Conservation (phyloP, 2,113 vertebrate species). For the Cynopterus brachyotis region DNA sequence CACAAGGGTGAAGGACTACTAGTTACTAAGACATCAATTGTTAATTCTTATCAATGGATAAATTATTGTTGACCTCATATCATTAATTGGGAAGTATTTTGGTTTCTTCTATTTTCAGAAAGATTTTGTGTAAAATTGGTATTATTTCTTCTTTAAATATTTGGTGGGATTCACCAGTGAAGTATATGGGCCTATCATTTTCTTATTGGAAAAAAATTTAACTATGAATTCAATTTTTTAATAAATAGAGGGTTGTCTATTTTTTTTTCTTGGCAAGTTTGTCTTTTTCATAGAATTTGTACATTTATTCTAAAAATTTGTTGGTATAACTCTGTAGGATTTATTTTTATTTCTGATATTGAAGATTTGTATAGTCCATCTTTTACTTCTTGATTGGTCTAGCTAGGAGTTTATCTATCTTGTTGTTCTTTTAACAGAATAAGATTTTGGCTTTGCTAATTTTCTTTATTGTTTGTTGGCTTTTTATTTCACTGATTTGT, state of each 20-base stretch:
- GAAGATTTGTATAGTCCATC: neutral
- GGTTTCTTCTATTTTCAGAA: neutral
- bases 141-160: neutral
- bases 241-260: neutral
- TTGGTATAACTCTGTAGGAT: neutral
- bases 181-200: neutral
- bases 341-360: neutral
- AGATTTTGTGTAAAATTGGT: neutral
- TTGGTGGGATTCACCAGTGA: neutral
- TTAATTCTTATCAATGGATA: neutral
- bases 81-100: neutral
- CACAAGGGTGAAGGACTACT: neutral
- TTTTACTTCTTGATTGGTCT: neutral
- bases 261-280: neutral
- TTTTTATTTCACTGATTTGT: neutral
- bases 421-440: neutral
- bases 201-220: neutral
- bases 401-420: neutral
- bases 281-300: neutral
- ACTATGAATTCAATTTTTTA: neutral
- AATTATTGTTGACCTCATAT: neutral
- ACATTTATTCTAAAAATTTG: neutral
- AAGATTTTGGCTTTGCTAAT: neutral
- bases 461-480: neutral
- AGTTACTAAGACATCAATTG: neutral